A percentile compares a stretch with the other conserved stretches of the same genome.
Conservation (phyloP, 2,113 vertebrate genomes). For the Melanotaenia duboulayi region DNA sequence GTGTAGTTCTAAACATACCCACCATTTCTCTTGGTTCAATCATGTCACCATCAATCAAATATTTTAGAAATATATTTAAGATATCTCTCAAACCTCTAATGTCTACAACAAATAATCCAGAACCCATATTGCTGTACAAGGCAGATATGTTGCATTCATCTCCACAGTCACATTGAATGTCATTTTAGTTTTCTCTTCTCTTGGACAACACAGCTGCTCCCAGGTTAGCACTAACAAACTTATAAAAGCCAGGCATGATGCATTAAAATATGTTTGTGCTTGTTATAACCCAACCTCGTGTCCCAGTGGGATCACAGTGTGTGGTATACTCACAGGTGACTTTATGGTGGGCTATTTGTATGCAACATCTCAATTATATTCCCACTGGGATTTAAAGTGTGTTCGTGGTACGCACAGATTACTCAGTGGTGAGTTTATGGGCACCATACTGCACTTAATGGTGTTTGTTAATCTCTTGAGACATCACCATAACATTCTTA, state of each 20-base stretch:
- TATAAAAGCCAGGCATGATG: slow-evolving; percentile 1
- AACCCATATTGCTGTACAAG: slow-evolving; percentile 38
- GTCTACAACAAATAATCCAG: slow-evolving; percentile 4
- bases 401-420: slow-evolving; percentile 40
- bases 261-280: neutral
- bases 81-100: neutral
- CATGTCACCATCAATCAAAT: neutral
- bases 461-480: slow-evolving; percentile 65
- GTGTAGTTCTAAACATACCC: too few relatives aligned
- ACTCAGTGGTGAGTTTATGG: slow-evolving; percentile 60
- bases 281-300: neutral
- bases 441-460: slow-evolving; percentile 62
- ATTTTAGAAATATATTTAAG: slow-evolving; percentile 2
- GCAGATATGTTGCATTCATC: slow-evolving; percentile 21
- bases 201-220: slow-evolving; percentile 19
- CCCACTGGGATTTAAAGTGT: slow-evolving; percentile 32
- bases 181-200: slow-evolving; percentile 28
- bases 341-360: slow-evolving; percentile 33
- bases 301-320: neutral
- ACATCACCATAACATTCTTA: slow-evolving; percentile 51
- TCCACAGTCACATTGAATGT: slow-evolving; percentile 18
- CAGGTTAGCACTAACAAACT: slow-evolving; percentile 26
- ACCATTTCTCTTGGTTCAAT: neutral
- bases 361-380: slow-evolving; percentile 29
- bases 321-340: slow-evolving; percentile 12